Evolutionary conservation across 2,888 invertebrate species (phyloP).

Genomic region (Timema podura): DNA sequence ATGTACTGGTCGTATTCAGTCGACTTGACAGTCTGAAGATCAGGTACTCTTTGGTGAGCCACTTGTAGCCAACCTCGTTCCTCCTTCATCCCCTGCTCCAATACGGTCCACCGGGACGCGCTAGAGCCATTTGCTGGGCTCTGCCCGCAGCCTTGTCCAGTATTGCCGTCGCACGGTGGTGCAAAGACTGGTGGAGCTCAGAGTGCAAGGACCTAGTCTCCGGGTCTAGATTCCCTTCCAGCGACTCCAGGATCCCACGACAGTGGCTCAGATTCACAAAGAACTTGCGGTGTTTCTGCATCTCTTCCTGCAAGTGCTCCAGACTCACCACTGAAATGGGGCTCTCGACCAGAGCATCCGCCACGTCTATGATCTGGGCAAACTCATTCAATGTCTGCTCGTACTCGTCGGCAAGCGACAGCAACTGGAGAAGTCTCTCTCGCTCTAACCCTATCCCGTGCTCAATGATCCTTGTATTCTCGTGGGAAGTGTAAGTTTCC

Average conservation of each 20-base stretch:
- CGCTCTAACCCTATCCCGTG: conserved; percentile 66
- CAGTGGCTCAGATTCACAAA: conserved; percentile 86
- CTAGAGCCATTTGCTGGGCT: conserved; percentile 78
- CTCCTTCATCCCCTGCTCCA: conserved; percentile 78
- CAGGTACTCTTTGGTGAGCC: conserved; percentile 78
- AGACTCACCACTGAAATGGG: conserved; percentile 70
- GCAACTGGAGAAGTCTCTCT: conserved; percentile 69
- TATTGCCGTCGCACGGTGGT: conserved; percentile 69
- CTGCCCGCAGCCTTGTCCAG: conserved; percentile 76
- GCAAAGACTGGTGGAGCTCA: conserved; percentile 69
- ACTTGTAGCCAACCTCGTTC: conserved; percentile 80
- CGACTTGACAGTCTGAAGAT: conserved; percentile 73
- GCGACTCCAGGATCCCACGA: conserved; percentile 76
- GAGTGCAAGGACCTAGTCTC: conserved; percentile 73
- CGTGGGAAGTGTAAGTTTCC: conserved; percentile 62
- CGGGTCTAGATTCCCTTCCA: conserved; percentile 76
- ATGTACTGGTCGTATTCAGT: conserved; percentile 82
- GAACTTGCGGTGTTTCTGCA: conserved; percentile 84
- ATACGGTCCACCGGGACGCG: conserved; percentile 79
- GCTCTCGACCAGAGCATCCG: conserved; percentile 74
- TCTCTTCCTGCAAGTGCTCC: conserved; percentile 81
- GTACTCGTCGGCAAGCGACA: conserved; percentile 78
- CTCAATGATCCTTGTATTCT: conserved; percentile 61
- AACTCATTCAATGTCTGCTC: conserved; percentile 85
- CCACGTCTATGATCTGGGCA: conserved; percentile 77